Base-by-base conservation (phyloP, 2,797 vertebrate genomes). In the Phrynocephalus forsythii region DNA sequence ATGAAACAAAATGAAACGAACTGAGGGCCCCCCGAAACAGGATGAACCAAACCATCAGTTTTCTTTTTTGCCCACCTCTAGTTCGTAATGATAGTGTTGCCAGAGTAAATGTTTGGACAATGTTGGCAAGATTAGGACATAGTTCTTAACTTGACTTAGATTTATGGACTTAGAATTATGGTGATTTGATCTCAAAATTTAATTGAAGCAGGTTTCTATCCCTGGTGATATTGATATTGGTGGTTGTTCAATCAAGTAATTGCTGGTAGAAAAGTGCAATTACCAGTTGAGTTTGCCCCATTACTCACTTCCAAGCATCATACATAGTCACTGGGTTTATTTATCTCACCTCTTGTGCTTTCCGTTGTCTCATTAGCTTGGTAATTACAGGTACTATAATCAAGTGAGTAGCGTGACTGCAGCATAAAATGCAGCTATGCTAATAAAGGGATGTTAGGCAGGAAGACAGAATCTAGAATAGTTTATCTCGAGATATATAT, bases 351-450 rank as follows among this genome's bases (percentile, higher is more conserved):
- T 87, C 18, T n/a, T 86, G 6, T 90, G 10, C 33, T 71, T 79
- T 88, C 22, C 0, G 77, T 89, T 87, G 0, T 16, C 24, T 63
- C 56, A 66, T 63, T 84, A 76, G 24, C 66, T 63, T 84, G 24
- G 24, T 76, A 84, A 75, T 84, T 66, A 20, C 60, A 67, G 56
- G 72, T 38, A n/a, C n/a, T n/a, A n/a, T n/a, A 20, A 82, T 2
- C 26, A 88, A 1, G 30, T 52, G 26, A 16, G 87, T 24, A 78
- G 33, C 60, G 0, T 0, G 77, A 80, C 85, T 85, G 83, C 0
- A 6, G 13, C 56, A 22, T 69, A 30, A 86, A 89, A 22, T 83
- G 80, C 56, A 73, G 72, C 22, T 56, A 15, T 1, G 50, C 78
- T 15, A 0, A 6, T 75, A 15, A 56, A 44, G 6, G 24, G 24